These are phyloP conservation scores for Coilia nasus DNA, from an alignment of 2,797 vertebrate species.

Conservation along the genomic window DNA sequence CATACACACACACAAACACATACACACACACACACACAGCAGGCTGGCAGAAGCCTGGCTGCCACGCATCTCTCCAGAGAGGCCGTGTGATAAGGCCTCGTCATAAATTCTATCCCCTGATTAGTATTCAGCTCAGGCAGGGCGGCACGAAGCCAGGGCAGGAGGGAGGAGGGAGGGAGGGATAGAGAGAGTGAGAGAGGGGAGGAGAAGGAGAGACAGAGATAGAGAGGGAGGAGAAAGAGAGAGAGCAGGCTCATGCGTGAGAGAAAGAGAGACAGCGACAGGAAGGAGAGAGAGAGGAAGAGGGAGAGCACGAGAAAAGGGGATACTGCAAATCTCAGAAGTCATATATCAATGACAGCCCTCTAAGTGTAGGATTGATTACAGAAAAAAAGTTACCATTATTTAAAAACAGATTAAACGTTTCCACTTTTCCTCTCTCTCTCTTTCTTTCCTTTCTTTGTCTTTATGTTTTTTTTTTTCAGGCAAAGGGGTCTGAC, in stretches of 20 bases:
- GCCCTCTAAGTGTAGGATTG: constrained; percentile 87
- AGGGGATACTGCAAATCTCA: constrained; percentile 91
- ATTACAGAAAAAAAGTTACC: constrained; percentile 86
- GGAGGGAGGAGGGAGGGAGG: constrained; percentile 70
- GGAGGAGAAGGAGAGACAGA: not conserved
- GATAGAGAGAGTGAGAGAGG: constrained; percentile 10
- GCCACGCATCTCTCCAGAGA: constrained; percentile 53
- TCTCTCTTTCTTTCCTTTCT: constrained; percentile 74
- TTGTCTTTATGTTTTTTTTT: constrained; percentile 37
- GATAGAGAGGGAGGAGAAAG: too few species aligned
- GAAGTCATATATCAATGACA: constrained; percentile 95
- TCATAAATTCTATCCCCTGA: constrained; percentile 93
- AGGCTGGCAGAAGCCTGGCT: constrained; percentile 49
- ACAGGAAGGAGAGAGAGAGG: too few species aligned
- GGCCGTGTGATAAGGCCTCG: constrained; percentile 60
- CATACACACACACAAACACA: constrained; percentile 37
- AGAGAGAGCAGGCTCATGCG: too few species aligned
- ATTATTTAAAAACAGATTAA: constrained; percentile 97
- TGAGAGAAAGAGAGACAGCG: too few species aligned
- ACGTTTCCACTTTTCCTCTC: constrained; percentile 65
- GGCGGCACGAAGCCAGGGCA: constrained; percentile 91
- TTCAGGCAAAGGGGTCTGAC: not conserved
- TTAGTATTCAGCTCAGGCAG: constrained; percentile 96
- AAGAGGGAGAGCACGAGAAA: too few species aligned
- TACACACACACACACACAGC: constrained; percentile 35